Conservation (phyloP, 2,888 invertebrate genomes). For the Carterocephalus palaemon region DNA sequence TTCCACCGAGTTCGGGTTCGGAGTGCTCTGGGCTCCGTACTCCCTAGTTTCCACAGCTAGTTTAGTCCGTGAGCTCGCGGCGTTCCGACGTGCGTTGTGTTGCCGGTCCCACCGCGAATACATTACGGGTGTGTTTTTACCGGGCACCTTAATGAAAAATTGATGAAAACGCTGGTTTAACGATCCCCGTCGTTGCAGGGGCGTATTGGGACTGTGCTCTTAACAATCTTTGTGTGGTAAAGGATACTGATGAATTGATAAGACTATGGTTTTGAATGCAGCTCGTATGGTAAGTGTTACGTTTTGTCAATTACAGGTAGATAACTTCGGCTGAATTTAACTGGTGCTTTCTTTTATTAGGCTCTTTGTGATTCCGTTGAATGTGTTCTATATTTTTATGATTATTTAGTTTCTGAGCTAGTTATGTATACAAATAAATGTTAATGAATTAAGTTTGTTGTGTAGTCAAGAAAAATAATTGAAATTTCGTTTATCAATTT, state of each 20-base stretch:
- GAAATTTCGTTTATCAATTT: too few relatives aligned
- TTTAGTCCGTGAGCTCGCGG: conserved; percentile 59
- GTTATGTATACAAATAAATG: conserved; percentile 19
- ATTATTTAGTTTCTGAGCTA: too few relatives aligned
- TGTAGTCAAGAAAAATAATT: too few relatives aligned
- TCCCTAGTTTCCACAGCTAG: conserved; percentile 71
- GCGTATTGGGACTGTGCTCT: conserved; percentile 44
- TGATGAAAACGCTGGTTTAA: conserved; percentile 54
- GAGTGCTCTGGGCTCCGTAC: conserved; percentile 44
- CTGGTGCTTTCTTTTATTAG: too few relatives aligned
- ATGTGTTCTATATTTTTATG: too few relatives aligned
- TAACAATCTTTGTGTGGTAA: conserved; percentile 45
- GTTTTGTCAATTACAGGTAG: conserved; percentile 57
- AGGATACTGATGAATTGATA: conserved; percentile 43
- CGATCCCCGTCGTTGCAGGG: conserved; percentile 36
- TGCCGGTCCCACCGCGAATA: conserved; percentile 32
- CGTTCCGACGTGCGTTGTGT: conserved; percentile 43
- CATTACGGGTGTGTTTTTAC: conserved; percentile 60
- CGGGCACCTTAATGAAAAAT: conserved; percentile 65
- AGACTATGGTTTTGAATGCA: conserved; percentile 31
- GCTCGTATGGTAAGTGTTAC: conserved; percentile 57
- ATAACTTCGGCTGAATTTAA: conserved; percentile 40
- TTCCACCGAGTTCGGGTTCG: conserved; percentile 51
- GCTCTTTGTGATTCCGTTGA: too few relatives aligned
- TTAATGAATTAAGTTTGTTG: too few relatives aligned